A percentile compares a stretch with the other conserved stretches of the same genome.
Conservation (phyloP, 2,797 vertebrate genomes). For the Artibeus lituratus region DNA sequence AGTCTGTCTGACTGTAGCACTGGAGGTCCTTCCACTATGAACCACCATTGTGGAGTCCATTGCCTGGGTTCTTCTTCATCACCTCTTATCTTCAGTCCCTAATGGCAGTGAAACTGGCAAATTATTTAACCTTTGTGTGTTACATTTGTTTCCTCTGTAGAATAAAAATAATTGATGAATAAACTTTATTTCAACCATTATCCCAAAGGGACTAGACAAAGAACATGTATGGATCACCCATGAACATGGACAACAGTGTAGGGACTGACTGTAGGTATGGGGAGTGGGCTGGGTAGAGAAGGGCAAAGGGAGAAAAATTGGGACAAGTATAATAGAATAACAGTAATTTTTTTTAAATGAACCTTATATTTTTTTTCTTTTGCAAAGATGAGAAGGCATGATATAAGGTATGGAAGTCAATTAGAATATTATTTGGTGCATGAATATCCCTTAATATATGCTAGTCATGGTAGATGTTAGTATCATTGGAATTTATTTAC, state of each 20-base stretch:
- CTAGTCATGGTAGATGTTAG: neutral
- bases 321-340: neutral
- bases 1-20: rapidly evolving
- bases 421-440: neutral
- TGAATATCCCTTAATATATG: neutral
- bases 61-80: rapidly evolving
- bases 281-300: too few relatives aligned
- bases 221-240: neutral
- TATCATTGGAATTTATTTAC: neutral
- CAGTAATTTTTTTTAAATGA: neutral
- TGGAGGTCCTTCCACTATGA: too few relatives aligned
- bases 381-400: neutral
- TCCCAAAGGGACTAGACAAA: neutral
- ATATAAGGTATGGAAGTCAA: neutral
- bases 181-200: neutral
- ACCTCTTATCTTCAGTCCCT: neutral
- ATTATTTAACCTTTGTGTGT: neutral
- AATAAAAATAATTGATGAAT: neutral
- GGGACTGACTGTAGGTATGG: too few relatives aligned
- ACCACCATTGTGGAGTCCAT: rapidly evolving
- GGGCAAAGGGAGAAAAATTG: neutral
- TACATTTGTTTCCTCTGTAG: neutral
- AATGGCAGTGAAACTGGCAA: neutral
- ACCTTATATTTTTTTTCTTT: neutral
- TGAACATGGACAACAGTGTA: neutral